These are phyloP conservation scores for Gorilla gorilla DNA, from an alignment of 2,113 vertebrate species.

Conservation along the genomic window DNA sequence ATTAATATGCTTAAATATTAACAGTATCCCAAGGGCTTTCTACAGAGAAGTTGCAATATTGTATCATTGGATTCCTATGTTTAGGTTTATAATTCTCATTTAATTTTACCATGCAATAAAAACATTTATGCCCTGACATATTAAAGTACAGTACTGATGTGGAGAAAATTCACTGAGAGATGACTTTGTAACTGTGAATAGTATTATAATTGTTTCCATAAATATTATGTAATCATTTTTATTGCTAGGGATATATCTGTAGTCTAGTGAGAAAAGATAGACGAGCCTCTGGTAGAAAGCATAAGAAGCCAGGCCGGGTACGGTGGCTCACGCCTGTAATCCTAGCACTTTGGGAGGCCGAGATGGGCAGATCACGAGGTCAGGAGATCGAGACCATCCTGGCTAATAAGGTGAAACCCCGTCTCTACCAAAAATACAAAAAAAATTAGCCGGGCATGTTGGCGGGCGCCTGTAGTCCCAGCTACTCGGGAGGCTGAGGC, in stretches of 20 bases:
- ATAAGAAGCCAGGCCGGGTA: not conserved
- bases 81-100: slow-evolving; percentile 59
- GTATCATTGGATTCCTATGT: slow-evolving; percentile 40
- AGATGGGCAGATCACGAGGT: too few relatives aligned
- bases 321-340: too few relatives aligned
- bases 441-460: too few relatives aligned
- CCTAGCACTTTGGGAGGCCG: too few relatives aligned
- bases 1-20: slow-evolving; percentile 69
- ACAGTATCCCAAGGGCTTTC: slow-evolving; percentile 6
- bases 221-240: not conserved
- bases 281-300: not conserved
- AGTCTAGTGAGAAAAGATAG: not conserved
- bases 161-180: not conserved
- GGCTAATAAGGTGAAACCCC: too few relatives aligned
- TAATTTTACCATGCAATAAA: slow-evolving; percentile 54
- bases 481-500: too few relatives aligned
- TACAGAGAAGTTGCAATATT: slow-evolving; percentile 5
- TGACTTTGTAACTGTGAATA: not conserved
- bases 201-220: not conserved
- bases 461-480: too few relatives aligned
- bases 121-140: not conserved
- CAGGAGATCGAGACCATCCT: too few relatives aligned
- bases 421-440: too few relatives aligned
- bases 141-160: not conserved
- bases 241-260: not conserved